Evolutionary conservation across 2,113 vertebrate genomes (phyloP), one percentile per base, ranked within the genome.

Genomic region (Promerops cafer): DNA sequence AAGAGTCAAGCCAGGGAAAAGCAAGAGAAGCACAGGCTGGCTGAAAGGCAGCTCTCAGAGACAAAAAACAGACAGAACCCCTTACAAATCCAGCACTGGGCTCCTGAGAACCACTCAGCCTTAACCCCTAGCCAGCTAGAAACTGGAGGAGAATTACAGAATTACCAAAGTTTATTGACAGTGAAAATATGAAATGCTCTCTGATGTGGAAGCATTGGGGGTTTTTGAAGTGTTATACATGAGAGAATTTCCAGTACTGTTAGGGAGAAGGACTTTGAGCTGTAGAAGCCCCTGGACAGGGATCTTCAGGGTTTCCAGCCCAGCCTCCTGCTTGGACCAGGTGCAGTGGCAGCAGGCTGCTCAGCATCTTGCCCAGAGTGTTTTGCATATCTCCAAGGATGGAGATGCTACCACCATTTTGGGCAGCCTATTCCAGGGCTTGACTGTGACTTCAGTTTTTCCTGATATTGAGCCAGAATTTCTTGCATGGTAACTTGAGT

Each of bases 71-170:
- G 90, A 89, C 21, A 3, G 77, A 96, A 84, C 2, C 8, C 52
- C 39, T 35, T 71, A 40, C 47, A 68, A 68, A n/a, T 30, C 27
- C 50, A 66, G 45, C 40, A 44, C 47, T 27, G 35, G 26, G 8
- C 31, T 92, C 68, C 30, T 81, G 59, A 83, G 52, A 94, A 75
- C 13, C 3, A 2, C 31, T 60, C 68, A 89, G 27, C 37, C 27
- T 96, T 96, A 96, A 88, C 76, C 44, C 85, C 88, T 94, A 83
- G 72, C 18, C 52, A 81, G 13, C 52, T 57, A 70, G 68, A 87
- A 76, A 49, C 28, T 28, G n/a, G 20, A 72, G 7, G 59, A 57
- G 11, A 93, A 57, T 47, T 54, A 66, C 9, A 37, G 8, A 91
- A 50, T 50, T 61, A n/a, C 6, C 5, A 3, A 47, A 39, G 13